phyloP scores from a whole-genome alignment of 2,113 vertebrate species.

The Carassius gibelio region DNA sequence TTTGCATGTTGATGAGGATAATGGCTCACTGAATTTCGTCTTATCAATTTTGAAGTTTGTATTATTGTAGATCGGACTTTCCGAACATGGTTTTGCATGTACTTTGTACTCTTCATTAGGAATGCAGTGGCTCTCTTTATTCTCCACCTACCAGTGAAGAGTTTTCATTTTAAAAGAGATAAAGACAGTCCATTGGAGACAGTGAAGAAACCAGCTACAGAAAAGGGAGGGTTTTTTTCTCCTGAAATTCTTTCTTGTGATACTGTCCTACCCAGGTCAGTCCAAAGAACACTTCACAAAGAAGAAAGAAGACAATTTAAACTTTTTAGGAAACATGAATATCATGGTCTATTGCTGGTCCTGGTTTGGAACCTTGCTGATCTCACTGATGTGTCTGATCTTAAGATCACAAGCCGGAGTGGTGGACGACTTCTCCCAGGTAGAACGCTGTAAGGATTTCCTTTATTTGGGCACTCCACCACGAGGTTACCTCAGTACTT shows the following conservation, averaged over 20 bases:
- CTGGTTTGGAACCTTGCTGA: background rate
- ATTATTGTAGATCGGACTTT: conserved; percentile 2
- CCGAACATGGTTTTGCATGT: conserved; percentile 22
- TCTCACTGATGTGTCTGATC: conserved; percentile 43
- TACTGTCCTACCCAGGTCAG: background rate
- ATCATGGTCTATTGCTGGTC: background rate
- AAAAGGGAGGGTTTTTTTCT: background rate
- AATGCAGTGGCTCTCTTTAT: background rate
- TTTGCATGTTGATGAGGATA: conserved; percentile 70
- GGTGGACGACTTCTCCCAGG: conserved; percentile 70
- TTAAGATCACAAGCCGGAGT: conserved; percentile 56
- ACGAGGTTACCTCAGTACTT: conserved; percentile 65
- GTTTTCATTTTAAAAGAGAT: background rate
- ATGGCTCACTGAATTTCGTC: conserved; percentile 38
- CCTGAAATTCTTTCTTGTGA: too few relatives aligned
- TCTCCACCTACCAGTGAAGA: conserved; percentile 24
- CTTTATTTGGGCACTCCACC: conserved; percentile 73
- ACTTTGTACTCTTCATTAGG: background rate
- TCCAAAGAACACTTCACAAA: background rate
- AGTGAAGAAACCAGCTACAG: background rate
- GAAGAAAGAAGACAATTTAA: background rate
- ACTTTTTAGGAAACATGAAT: conserved; percentile 45
- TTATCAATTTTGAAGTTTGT: conserved; percentile 27
- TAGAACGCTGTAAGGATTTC: conserved; percentile 69
- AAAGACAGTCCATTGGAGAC: background rate